phyloP scores from a whole-genome alignment of 1,140 invertebrate genomes.

The Wasmannia auropunctata region DNA sequence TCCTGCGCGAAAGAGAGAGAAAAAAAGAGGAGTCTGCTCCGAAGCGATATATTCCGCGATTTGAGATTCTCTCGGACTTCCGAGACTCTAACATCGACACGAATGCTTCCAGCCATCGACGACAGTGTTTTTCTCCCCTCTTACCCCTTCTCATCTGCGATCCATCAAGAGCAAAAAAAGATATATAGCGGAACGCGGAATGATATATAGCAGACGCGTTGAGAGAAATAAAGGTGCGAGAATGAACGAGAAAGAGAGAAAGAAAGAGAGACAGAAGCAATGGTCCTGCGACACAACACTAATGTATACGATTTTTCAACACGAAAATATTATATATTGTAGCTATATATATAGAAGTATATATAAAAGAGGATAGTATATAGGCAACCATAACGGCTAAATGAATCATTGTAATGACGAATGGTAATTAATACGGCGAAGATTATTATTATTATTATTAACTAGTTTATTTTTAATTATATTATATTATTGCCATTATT shows the following conservation, averaged over 20 bases:
- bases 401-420: conserved; percentile 82
- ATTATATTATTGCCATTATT: conserved; percentile 77
- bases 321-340: conserved; percentile 85
- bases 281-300: conserved; percentile 84
- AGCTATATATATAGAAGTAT: conserved; percentile 84
- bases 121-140: conserved; percentile 35
- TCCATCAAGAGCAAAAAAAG: conserved; percentile 53
- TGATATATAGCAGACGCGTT: conserved; percentile 39
- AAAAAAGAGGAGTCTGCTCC: too few relatives aligned
- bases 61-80: not conserved
- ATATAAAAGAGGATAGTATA: conserved; percentile 81
- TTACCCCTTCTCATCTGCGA: conserved; percentile 56
- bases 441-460: conserved; percentile 75
- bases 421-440: conserved; percentile 74
- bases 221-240: conserved; percentile 39
- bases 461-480: conserved; percentile 72
- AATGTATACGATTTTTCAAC: conserved; percentile 86
- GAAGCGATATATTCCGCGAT: not conserved
- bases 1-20: not conserved
- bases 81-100: conserved; percentile 10
- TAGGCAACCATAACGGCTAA: conserved; percentile 82
- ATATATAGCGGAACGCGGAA: conserved; percentile 46
- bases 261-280: conserved; percentile 76
- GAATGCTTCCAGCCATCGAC: conserved; percentile 66
- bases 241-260: conserved; percentile 63